These are phyloP conservation scores for Lamprologus callipterus DNA, from an alignment of 2,113 vertebrate genomes.

Conservation along the genomic window DNA sequence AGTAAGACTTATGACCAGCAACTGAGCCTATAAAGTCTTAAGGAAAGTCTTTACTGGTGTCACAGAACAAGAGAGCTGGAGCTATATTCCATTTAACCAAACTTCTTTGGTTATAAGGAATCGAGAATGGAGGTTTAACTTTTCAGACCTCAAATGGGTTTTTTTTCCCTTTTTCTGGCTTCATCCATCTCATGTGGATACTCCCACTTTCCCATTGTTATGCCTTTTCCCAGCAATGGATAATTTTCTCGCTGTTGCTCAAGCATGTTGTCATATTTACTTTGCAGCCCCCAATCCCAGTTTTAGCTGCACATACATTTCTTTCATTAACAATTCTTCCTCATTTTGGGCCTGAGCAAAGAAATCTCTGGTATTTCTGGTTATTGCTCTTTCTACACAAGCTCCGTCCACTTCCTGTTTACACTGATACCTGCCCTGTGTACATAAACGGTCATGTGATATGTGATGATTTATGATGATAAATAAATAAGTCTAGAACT, in stretches of 20 bases:
- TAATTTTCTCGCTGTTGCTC: background rate
- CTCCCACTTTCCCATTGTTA: background rate
- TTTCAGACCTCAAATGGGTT: background rate
- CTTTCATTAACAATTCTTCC: background rate
- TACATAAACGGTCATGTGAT: background rate
- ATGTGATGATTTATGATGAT: background rate
- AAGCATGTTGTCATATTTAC: background rate
- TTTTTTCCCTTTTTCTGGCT: background rate
- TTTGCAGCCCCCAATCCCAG: background rate
- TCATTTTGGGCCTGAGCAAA: background rate
- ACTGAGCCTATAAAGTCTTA: background rate
- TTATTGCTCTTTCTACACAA: background rate
- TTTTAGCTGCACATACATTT: background rate
- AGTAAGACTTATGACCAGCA: background rate
- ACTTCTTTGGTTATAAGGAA: background rate
- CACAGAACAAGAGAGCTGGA: background rate
- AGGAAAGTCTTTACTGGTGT: background rate
- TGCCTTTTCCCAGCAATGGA: background rate
- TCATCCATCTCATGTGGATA: background rate
- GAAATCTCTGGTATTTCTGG: background rate
- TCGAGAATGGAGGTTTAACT: background rate
- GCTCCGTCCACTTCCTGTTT: background rate
- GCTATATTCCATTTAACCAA: background rate
- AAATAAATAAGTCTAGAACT: background rate
- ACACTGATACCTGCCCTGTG: background rate